phyloP scores from a whole-genome alignment of 23 tunicate genomes.

The Ascidia mentula region DNA sequence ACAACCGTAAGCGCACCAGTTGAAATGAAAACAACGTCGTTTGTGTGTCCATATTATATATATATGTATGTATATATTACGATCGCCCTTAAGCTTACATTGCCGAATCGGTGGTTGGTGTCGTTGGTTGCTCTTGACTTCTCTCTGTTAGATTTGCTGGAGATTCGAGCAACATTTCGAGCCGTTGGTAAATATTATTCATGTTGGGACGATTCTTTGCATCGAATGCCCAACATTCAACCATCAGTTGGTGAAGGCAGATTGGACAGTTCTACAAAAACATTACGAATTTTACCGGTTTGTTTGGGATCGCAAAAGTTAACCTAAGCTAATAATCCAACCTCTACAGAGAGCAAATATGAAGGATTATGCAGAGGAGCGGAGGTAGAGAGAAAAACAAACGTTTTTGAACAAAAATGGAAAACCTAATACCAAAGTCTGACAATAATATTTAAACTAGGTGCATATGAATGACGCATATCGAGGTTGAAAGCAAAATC shows the following conservation, averaged over 20 bases:
- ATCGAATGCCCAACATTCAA: slow-evolving; percentile 67
- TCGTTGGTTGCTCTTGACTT: not conserved
- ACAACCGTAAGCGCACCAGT: too few species aligned
- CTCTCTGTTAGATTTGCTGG: slow-evolving; percentile 12
- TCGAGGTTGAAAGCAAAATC: too few species aligned
- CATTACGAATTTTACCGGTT: too few species aligned
- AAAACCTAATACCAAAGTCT: too few species aligned
- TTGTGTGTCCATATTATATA: too few species aligned
- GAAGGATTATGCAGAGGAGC: too few species aligned
- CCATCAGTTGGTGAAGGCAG: slow-evolving; percentile 60
- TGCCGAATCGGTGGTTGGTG: slow-evolving; percentile 8
- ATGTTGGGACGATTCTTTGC: slow-evolving; percentile 48
- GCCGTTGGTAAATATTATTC: slow-evolving; percentile 34
- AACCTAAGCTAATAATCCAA: not conserved
- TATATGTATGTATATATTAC: not conserved
- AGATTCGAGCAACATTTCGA: slow-evolving; percentile 21
- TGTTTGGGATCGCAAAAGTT: too few species aligned
- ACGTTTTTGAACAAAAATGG: not conserved
- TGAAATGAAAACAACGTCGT: too few species aligned
- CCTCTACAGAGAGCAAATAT: not conserved
- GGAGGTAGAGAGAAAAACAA: too few species aligned
- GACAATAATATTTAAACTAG: too few species aligned
- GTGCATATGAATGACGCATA: too few species aligned
- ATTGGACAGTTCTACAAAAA: slow-evolving; percentile 47
- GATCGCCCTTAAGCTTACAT: not conserved